Conservation (phyloP, 2,113 vertebrate species). For the Tragelaphus buxtoni region DNA sequence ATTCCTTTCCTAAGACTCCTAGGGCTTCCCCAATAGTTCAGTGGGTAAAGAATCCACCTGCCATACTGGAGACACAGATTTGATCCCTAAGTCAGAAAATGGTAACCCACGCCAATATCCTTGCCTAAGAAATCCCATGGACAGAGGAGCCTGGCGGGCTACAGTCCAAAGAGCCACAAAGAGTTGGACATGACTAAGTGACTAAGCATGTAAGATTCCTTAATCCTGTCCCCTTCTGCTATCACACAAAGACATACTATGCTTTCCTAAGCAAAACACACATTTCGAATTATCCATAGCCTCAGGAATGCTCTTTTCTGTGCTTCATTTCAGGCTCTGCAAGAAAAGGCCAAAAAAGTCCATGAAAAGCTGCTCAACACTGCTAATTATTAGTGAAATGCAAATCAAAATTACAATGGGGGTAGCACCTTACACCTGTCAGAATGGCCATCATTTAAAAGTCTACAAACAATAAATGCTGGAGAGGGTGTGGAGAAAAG, state of each 20-base stretch:
- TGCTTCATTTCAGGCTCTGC: neutral
- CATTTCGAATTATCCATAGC: neutral
- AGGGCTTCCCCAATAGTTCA: neutral
- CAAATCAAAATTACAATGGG: neutral
- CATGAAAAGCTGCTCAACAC: neutral
- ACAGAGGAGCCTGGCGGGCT: neutral
- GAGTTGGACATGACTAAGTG: neutral
- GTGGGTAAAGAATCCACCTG: neutral
- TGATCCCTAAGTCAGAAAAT: neutral
- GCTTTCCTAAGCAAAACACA: neutral
- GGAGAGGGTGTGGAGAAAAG: neutral
- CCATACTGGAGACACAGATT: neutral
- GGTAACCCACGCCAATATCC: neutral
- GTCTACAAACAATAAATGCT: neutral
- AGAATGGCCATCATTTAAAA: neutral
- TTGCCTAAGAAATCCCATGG: neutral
- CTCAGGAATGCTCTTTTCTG: neutral
- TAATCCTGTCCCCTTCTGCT: neutral
- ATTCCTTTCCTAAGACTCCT: neutral
- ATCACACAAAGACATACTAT: neutral
- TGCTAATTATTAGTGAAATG: neutral
- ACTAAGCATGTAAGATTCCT: neutral
- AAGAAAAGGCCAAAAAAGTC: neutral
- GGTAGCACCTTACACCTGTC: neutral
- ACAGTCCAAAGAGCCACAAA: neutral